A percentile compares a stretch with the other conserved stretches of the same genome.
Evolutionary conservation across 2,888 invertebrate species (phyloP).

Genomic region (Tholera decimalis): DNA sequence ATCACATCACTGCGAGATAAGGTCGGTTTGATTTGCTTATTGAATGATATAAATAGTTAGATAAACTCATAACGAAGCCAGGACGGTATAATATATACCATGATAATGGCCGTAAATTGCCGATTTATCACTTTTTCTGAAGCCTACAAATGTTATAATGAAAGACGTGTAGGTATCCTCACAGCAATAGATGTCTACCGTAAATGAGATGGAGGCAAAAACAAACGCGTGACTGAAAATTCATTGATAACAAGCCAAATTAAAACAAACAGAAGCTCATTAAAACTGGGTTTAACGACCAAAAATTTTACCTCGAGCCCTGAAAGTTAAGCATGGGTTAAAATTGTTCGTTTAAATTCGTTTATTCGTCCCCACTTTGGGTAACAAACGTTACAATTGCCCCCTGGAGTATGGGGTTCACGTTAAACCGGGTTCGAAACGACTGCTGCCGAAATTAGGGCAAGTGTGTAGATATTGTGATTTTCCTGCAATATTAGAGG

Average conservation of each 20-base stretch:
- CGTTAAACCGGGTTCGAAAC: constrained; percentile 79
- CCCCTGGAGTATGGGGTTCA: constrained; percentile 83
- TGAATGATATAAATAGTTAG: too few species aligned
- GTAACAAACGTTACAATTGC: constrained; percentile 84
- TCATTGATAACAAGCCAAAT: constrained; percentile 66
- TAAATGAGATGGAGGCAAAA: not conserved
- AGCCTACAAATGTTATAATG: too few species aligned
- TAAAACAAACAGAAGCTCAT: constrained; percentile 79
- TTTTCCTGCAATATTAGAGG: constrained; percentile 52
- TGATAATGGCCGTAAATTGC: too few species aligned
- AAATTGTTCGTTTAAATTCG: constrained; percentile 89
- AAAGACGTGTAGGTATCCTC: too few species aligned
- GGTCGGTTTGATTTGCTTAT: too few species aligned
- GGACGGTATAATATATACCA: too few species aligned
- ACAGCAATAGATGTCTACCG: not conserved
- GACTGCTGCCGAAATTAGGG: constrained; percentile 78
- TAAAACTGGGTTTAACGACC: constrained; percentile 72
- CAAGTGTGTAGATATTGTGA: constrained; percentile 69
- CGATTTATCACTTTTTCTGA: too few species aligned
- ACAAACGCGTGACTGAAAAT: constrained; percentile 33
- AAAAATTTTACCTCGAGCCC: constrained; percentile 76
- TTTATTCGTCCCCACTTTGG: constrained; percentile 82
- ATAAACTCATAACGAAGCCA: too few species aligned
- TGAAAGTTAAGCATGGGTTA: constrained; percentile 84
- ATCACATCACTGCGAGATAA: too few species aligned